Base-by-base conservation (phyloP, 2,113 vertebrate genomes). In the Taurulus bubalis region DNA sequence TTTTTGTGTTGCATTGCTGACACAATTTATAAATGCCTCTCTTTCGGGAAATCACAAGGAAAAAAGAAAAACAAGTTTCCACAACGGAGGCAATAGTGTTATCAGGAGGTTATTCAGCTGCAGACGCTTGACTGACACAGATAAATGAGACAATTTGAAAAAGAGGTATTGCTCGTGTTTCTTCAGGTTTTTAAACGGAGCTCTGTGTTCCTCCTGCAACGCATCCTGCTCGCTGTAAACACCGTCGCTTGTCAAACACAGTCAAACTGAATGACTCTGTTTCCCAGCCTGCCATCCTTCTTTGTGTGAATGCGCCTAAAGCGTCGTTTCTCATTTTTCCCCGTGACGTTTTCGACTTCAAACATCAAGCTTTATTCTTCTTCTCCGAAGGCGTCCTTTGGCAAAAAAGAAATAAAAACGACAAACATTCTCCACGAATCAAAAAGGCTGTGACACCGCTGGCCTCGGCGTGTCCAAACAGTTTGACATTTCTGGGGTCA, bases 401-500 rank as follows among this genome's bases (percentile, higher is more conserved):
- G 73, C 58, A 45, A 68, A n/a, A 45, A 15, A 4, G 11, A 45
- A 15, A 58, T 26, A 22, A 51, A 51, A 78, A 80, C 24, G 55
- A 74, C 53, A 77, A 60, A 69, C 51, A 26, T 55, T 64, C 38
- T 24, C 4, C 26, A 2, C 3, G 34, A 80, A 71, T 88, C 69
- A 69, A 74, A 38, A 82, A 72, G 64, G 72, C 40, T 6, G 24
- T 22, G 49, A 73, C 80, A 58, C 47, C 4, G 15, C 72, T 47
- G 68, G 74, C 80, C 75, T 79, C 3, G 1, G 65, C 3, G 0
- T n/a, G 77, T 80, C 77, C 45, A 67, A 85, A 65, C 51, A 65
- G 58, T 70, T 71, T 83, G 75, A 76, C 60, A 82, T 74, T 79
- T 85, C 58, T 56, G 71, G 65, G 82, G 87, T 82, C 86, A 82